Conservation (phyloP, 2,113 vertebrate species). For the Ceyx cyanopectus region DNA sequence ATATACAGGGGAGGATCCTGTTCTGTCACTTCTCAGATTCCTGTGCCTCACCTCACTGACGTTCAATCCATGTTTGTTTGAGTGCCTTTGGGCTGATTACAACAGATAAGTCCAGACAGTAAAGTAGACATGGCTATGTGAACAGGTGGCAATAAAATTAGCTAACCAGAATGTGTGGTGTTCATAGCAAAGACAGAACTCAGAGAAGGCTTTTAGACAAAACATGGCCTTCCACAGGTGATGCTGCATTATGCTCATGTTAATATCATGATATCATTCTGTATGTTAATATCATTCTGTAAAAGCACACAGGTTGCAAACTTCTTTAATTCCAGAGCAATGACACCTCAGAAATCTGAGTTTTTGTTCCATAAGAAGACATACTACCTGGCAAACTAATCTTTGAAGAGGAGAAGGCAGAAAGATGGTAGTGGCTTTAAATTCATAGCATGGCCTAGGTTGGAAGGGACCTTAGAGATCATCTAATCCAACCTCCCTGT, state of each 20-base stretch:
- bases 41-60: slow-evolving; percentile 45
- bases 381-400: neutral
- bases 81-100: slow-evolving; percentile 53
- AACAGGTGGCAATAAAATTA: slow-evolving; percentile 13
- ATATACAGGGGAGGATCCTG: slow-evolving; percentile 73
- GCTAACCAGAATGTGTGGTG: neutral
- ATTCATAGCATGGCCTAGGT: no score
- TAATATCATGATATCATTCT: neutral
- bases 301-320: neutral
- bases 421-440: neutral
- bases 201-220: neutral
- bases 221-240: neutral
- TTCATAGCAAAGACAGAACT: neutral
- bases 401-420: neutral
- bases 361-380: neutral
- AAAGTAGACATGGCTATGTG: neutral
- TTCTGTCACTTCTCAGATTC: slow-evolving; percentile 63
- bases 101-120: slow-evolving; percentile 53
- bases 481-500: no score
- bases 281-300: neutral
- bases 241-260: accelerated
- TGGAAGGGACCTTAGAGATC: no score
- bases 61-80: slow-evolving; percentile 66
- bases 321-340: neutral
- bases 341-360: neutral